These are phyloP conservation scores for Globia sparganii DNA, from an alignment of 2,888 invertebrate genomes.

Conservation along the genomic window DNA sequence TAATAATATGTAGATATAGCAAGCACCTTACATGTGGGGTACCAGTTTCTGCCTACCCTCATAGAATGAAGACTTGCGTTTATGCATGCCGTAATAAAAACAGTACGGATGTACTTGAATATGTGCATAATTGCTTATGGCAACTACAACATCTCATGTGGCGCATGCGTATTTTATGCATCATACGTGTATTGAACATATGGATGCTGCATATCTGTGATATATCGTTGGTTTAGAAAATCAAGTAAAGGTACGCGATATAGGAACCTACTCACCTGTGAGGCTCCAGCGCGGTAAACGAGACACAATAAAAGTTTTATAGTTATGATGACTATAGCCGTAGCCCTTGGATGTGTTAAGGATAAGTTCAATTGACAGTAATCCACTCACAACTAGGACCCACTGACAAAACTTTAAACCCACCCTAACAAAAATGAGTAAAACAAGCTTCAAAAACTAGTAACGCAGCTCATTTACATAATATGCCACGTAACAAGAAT, in stretches of 20 bases:
- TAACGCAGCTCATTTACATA: constrained; percentile 52
- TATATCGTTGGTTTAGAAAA: not conserved
- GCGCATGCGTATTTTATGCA: not conserved
- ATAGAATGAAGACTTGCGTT: not conserved
- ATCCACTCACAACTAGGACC: not conserved
- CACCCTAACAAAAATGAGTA: constrained; percentile 25
- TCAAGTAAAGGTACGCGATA: not conserved
- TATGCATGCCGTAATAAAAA: not conserved
- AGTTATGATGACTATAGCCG: too few species aligned
- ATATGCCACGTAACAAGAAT: constrained; percentile 43
- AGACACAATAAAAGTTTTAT: too few species aligned
- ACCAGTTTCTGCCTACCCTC: not conserved
- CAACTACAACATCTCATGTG: constrained; percentile 5
- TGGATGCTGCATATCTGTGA: not conserved
- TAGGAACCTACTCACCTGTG: not conserved
- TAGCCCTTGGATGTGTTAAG: too few species aligned
- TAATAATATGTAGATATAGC: not conserved
- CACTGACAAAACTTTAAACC: not conserved
- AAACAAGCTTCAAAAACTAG: constrained; percentile 35
- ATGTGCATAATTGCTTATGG: not conserved
- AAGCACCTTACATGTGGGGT: not conserved
- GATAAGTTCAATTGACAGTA: not conserved
- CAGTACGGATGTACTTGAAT: not conserved
- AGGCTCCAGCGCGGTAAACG: too few species aligned
- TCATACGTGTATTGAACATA: not conserved